Evolutionary conservation across 2,888 invertebrate genomes (phyloP).

Genomic region (Hyles lineata): DNA sequence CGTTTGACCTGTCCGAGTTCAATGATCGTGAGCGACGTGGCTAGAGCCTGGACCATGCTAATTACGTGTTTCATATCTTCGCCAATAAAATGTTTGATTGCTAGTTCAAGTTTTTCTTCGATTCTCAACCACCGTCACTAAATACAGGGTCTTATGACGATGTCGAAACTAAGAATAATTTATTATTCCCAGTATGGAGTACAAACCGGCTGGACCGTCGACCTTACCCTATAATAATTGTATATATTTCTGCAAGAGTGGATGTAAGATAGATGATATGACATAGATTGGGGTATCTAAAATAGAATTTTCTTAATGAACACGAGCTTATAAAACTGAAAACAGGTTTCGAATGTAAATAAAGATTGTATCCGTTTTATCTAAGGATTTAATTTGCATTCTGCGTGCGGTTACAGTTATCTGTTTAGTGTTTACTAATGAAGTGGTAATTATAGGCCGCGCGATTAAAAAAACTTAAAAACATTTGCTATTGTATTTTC

Average conservation of each 20-base stretch:
- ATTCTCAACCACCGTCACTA: background rate
- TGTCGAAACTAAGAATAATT: background rate
- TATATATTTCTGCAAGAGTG: background rate
- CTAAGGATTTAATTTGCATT: slow-evolving; percentile 22
- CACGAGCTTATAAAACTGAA: background rate
- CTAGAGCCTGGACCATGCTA: slow-evolving; percentile 56
- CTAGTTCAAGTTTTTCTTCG: background rate
- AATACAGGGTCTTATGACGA: background rate
- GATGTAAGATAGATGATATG: background rate
- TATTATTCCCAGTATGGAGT: background rate
- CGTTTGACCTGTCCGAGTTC: slow-evolving; percentile 72
- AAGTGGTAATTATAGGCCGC: background rate
- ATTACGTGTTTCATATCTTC: slow-evolving; percentile 46
- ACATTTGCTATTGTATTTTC: background rate
- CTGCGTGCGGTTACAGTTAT: background rate
- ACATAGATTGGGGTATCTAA: background rate
- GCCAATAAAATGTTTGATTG: slow-evolving; percentile 15
- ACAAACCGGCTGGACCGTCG: background rate
- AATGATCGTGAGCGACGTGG: slow-evolving; percentile 55
- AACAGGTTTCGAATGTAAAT: slow-evolving; percentile 42
- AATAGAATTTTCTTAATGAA: background rate
- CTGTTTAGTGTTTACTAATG: background rate
- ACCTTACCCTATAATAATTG: background rate
- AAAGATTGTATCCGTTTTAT: slow-evolving; percentile 39
- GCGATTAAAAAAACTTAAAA: background rate